phyloP scores from a whole-genome alignment of 2,888 invertebrate genomes.

The Dynastes hyllus region DNA sequence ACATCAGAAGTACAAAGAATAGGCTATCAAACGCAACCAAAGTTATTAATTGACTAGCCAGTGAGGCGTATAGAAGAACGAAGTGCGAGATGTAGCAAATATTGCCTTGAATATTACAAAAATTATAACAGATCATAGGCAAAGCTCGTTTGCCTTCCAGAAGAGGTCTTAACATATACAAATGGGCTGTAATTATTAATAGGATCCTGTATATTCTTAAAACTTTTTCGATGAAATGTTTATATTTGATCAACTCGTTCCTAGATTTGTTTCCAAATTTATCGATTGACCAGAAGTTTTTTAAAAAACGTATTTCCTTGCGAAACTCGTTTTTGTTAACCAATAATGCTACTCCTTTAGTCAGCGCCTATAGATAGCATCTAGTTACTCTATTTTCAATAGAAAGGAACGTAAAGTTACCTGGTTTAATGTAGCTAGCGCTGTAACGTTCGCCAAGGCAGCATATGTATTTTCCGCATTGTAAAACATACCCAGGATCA shows the following conservation, averaged over 20 bases:
- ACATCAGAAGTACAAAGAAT: conserved; percentile 14
- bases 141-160: conserved; percentile 3
- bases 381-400: neutral
- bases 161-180: conserved; percentile 5
- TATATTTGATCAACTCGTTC: neutral
- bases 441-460: conserved; percentile 20
- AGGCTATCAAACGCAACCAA: conserved; percentile 9
- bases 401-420: neutral
- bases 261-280: neutral
- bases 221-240: neutral
- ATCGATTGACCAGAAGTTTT: conserved; percentile 3
- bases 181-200: neutral
- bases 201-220: neutral
- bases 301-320: neutral
- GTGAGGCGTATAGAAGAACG: neutral
- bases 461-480: conserved; percentile 4
- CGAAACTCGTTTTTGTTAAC: neutral
- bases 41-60: neutral
- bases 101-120: neutral
- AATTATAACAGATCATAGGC: neutral
- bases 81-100: neutral
- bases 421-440: conserved; percentile 12
- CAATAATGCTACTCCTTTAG: neutral
- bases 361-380: neutral
- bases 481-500: neutral